Conservation (phyloP, 2,113 vertebrate genomes). For the Lepidothrix coronata region DNA sequence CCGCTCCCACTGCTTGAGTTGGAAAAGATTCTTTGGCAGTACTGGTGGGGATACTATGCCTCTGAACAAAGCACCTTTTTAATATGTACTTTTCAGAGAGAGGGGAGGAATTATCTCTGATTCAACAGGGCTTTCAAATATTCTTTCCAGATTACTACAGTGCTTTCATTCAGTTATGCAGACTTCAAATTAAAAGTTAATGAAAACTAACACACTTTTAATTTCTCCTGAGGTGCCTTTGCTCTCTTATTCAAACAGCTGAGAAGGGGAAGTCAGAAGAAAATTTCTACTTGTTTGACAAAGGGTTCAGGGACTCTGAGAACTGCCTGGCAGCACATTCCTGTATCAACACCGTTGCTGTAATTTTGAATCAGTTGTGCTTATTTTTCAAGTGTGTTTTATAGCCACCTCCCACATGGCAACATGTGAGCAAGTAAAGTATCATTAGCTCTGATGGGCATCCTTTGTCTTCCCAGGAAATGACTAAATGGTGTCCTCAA, state of each 20-base stretch:
- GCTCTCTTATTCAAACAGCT: neutral
- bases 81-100: neutral
- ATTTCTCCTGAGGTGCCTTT: neutral
- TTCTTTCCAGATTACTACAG: neutral
- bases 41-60: neutral
- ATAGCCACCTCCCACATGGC: neutral
- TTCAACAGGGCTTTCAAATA: conserved; percentile 7
- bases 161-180: neutral
- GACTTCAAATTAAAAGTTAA: conserved; percentile 40
- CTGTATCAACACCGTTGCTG: neutral
- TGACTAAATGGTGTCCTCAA: neutral
- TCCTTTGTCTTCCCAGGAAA: conserved; percentile 28
- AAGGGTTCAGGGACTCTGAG: neutral
- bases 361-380: neutral
- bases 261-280: neutral
- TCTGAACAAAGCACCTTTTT: conserved; percentile 14
- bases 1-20: neutral
- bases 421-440: neutral
- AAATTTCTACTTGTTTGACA: neutral
- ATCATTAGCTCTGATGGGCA: neutral
- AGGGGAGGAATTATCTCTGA: neutral
- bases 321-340: neutral
- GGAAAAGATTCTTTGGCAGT: neutral
- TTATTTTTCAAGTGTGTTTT: neutral
- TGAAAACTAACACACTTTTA: conserved; percentile 4